Base-by-base conservation (phyloP, 2,888 invertebrate genomes). In the Idaea straminata region DNA sequence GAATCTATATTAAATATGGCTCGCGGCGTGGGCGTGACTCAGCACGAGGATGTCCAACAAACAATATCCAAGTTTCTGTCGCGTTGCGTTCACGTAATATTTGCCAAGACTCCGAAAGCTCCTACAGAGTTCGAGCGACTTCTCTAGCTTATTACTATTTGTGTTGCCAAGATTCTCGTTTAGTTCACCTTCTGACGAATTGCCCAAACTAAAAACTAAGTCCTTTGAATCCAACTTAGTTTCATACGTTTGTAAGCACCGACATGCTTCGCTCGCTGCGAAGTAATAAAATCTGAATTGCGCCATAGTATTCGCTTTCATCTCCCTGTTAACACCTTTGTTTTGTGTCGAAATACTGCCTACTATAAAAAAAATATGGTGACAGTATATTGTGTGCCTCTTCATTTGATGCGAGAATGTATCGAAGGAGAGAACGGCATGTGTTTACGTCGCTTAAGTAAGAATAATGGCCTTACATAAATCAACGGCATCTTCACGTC, bases 61-160 rank as follows among this genome's bases (percentile, higher is more conserved):
- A 88, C 84, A 88, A 87, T 87, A 89, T 88, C 84, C 76, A 87
- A 88, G 85, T 88, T 88, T 81, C 78, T 80, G 85, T 85, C 86
- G 84, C 88, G 85, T 86, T 87, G 85, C 85, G 47, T 47, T 47
- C 47, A 10, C 78, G 84, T 86, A 81, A 86, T 88, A 88, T 89
- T 89, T 86, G 85, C 84, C 82, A 78, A 84, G 86, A 80, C 81
- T 83, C 83, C 79, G 78, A 83, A 84, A 83, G 81, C 82, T 73
- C 77, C 76, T 75, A 67, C 75, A 74, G 81, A 88, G 83, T 87
- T 87, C 83, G 78, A 81, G 82, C 78, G 83, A 84, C 85, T 87
- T 85, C 84, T 78, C 82, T 72, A 82, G 86, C 88, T 89, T 88
- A 90, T 89, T 89, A 88, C 88, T 89, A 86, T 89, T 89, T 89